phyloP scores from a whole-genome alignment of 2,113 vertebrate species.

The Oplegnathus fasciatus region DNA sequence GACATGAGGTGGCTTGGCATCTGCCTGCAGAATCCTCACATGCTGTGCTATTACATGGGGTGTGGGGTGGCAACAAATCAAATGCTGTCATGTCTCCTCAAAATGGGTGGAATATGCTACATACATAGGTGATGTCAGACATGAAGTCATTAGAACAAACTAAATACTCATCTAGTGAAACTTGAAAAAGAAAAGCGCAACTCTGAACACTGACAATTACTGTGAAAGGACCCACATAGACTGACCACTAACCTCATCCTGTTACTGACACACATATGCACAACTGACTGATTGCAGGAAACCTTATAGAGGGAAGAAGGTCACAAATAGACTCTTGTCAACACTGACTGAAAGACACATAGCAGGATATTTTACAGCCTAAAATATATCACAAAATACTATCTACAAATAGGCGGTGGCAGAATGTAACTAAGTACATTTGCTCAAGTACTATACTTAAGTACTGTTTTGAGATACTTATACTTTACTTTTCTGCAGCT shows the following conservation, averaged over 20 bases:
- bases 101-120: slow-evolving; percentile 42
- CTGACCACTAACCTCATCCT: background rate
- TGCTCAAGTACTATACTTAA: too few species aligned
- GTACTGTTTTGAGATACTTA: too few species aligned
- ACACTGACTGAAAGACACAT: background rate
- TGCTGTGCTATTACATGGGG: background rate
- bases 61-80: slow-evolving; percentile 13
- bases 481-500: too few species aligned
- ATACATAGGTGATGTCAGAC: slow-evolving; percentile 2
- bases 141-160: slow-evolving; percentile 24
- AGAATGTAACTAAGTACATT: too few species aligned
- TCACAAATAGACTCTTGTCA: background rate
- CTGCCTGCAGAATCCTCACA: slow-evolving; percentile 9
- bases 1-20: slow-evolving; percentile 38
- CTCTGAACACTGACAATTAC: background rate
- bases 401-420: too few species aligned
- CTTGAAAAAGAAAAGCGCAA: background rate
- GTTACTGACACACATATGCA: too few species aligned
- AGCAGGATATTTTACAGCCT: too few species aligned
- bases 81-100: slow-evolving; percentile 33
- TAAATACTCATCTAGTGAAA: background rate
- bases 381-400: too few species aligned
- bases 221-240: background rate
- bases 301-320: background rate
- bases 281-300: background rate